These are phyloP conservation scores for Pimephales promelas DNA, from an alignment of 2,113 vertebrate species.

Conservation along the genomic window DNA sequence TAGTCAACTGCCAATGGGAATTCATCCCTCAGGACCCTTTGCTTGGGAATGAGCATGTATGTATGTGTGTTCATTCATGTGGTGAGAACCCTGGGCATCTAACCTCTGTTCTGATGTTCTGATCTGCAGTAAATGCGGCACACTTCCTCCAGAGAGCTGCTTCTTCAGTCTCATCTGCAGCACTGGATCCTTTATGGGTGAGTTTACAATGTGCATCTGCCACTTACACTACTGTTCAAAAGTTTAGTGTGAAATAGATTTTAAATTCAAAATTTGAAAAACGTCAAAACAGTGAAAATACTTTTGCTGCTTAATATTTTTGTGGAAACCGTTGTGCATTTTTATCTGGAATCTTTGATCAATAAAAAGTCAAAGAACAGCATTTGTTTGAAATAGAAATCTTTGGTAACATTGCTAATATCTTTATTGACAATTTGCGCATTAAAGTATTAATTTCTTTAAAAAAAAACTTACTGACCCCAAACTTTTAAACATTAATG, in stretches of 20 bases:
- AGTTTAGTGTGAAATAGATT: not conserved
- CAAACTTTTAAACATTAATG: not conserved
- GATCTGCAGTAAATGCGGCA: conserved; percentile 81
- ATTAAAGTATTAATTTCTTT: not conserved
- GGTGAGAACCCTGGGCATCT: conserved; percentile 9
- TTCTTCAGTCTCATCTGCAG: conserved; percentile 92
- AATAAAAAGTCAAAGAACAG: not conserved
- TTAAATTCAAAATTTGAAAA: not conserved
- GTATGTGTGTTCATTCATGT: conserved; percentile 40
- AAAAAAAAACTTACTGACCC: not conserved
- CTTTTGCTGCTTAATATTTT: not conserved
- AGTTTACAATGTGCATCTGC: conserved; percentile 59
- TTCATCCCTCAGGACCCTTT: conserved; percentile 4
- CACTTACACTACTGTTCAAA: not conserved
- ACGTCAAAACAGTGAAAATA: not conserved
- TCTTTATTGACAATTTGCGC: not conserved
- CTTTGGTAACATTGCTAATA: not conserved
- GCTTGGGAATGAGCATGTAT: conserved; percentile 38
- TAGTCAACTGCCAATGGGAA: conserved; percentile 27
- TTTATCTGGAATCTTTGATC: not conserved
- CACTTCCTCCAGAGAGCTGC: conserved; percentile 87
- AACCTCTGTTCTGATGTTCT: conserved; percentile 20
- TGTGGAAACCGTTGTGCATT: not conserved
- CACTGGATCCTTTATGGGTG: conserved; percentile 87
- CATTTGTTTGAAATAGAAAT: not conserved